Evolutionary conservation across 2,888 invertebrate species (phyloP).

Genomic region (Ferrisia virgata): DNA sequence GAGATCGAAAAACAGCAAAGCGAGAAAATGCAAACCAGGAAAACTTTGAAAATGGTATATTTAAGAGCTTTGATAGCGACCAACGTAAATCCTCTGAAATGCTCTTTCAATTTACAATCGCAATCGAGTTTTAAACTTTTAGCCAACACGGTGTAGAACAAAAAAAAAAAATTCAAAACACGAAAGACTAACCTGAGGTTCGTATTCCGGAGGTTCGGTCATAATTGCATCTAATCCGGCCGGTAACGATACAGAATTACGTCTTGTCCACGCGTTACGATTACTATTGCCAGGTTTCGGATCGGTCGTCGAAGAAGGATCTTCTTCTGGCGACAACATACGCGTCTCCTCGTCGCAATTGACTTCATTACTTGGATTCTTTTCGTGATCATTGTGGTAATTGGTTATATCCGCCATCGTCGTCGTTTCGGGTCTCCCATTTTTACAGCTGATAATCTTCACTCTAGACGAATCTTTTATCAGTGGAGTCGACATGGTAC

Average conservation of each 20-base stretch:
- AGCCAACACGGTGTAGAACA: not conserved
- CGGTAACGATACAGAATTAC: slow-evolving; percentile 74
- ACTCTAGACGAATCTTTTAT: slow-evolving; percentile 33
- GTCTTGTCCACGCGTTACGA: slow-evolving; percentile 55
- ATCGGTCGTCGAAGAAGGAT: not conserved
- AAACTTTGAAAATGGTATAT: not conserved
- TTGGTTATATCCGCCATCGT: slow-evolving; percentile 35
- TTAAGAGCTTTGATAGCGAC: slow-evolving; percentile 7
- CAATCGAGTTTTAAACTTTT: not conserved
- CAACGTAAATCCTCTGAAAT: slow-evolving; percentile 20
- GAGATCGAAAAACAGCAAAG: too few species aligned
- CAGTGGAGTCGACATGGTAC: slow-evolving; percentile 23
- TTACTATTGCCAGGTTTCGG: slow-evolving; percentile 6
- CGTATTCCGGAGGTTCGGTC: slow-evolving; percentile 59
- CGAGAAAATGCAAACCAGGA: not conserved
- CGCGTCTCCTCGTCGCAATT: not conserved
- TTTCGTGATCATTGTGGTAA: slow-evolving; percentile 18
- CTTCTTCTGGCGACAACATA: not conserved
- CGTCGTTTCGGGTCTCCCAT: slow-evolving; percentile 29
- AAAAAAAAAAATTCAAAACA: not conserved
- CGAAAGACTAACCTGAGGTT: slow-evolving; percentile 50
- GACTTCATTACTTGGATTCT: not conserved
- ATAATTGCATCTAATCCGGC: slow-evolving; percentile 63
- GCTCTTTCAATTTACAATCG: not conserved
- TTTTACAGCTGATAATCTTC: slow-evolving; percentile 32